Base-by-base conservation (phyloP, 2,888 invertebrate genomes). In the Apomyelois bistriatella region DNA sequence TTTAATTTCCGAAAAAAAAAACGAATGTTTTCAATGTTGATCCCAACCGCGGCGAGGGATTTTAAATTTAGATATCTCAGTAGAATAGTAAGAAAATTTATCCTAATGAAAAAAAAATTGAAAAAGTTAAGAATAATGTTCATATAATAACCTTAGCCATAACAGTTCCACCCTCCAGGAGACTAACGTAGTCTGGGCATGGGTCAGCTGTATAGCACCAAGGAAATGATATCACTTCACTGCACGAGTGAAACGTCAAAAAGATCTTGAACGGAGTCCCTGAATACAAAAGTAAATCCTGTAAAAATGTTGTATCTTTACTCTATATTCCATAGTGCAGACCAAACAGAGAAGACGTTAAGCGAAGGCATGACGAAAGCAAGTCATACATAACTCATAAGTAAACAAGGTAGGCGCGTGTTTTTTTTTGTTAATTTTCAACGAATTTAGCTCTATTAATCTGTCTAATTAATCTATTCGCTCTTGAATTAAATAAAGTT, bases 231-330 rank as follows among this genome's bases (percentile, higher is more conserved):
- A 90, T 86, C 22, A 82, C 75, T 67, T 90, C 87, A 58, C 87
- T 87, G 58, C 72, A 86, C 22, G 86, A 66, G 58, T 90, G 90
- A 51, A 83, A 83, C 1, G 88, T 72, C 42, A 90, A 48, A 54
- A 86, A 90, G 61, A 87, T 76, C 69, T 89, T 88, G 65, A 90
- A 88, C 10, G 82, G 85, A 28, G 75, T 76, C 12, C 81, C 81
- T 32, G 87, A 83, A 63, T 85, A 83, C 47, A 88, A 66, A 65
- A 90, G 85, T 10, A 84, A 59, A 64, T 90, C 85, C 89, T 90
- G 74, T 53, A 74, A 79, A 64, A 58, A 60, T 53, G 58, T 49
- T 54, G 46, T 42, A 40, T 48, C 22, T 42, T 28, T 48, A 47
- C 38, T 43, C 30, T 28, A 40, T 4, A 35, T 42, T 56, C 16